Conservation (phyloP, 2,113 vertebrate genomes). For the Ochotona princeps region DNA sequence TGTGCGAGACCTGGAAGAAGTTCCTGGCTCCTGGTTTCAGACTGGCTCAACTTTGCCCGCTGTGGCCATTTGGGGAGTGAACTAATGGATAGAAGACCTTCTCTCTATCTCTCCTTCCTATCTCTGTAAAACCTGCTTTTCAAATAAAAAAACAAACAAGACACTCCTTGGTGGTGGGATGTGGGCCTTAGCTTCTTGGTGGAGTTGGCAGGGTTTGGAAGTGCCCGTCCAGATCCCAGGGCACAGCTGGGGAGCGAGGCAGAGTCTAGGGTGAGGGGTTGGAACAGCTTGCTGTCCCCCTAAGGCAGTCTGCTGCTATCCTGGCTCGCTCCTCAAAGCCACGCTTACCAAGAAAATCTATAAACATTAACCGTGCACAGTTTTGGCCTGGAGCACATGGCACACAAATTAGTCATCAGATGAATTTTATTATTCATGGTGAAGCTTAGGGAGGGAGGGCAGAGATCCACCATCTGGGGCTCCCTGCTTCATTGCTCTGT, state of each 20-base stretch:
- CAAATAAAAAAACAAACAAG: too few species aligned
- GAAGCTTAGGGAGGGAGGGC: neutral
- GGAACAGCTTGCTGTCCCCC: neutral
- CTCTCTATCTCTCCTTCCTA: too few species aligned
- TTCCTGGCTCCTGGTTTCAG: too few species aligned
- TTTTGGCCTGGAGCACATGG: conserved; percentile 38
- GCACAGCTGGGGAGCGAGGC: neutral
- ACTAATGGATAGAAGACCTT: too few species aligned
- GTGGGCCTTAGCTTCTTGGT: neutral
- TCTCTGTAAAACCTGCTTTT: too few species aligned
- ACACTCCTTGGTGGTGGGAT: neutral
- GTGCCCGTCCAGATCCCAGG: neutral
- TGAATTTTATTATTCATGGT: conserved; percentile 64
- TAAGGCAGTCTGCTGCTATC: neutral
- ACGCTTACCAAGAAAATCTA: neutral
- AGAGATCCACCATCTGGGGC: conserved; percentile 44
- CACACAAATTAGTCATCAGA: neutral
- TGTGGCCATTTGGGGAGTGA: too few species aligned
- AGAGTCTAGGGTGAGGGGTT: too few species aligned
- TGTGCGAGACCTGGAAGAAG: too few species aligned
- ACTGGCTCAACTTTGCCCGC: too few species aligned
- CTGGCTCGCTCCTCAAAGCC: neutral
- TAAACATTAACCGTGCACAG: neutral
- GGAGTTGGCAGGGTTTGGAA: neutral
- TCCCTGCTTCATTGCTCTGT: conserved; percentile 43